Base-by-base conservation (phyloP, 1,140 invertebrate genomes). In the Caenorhabditis briggsae region DNA sequence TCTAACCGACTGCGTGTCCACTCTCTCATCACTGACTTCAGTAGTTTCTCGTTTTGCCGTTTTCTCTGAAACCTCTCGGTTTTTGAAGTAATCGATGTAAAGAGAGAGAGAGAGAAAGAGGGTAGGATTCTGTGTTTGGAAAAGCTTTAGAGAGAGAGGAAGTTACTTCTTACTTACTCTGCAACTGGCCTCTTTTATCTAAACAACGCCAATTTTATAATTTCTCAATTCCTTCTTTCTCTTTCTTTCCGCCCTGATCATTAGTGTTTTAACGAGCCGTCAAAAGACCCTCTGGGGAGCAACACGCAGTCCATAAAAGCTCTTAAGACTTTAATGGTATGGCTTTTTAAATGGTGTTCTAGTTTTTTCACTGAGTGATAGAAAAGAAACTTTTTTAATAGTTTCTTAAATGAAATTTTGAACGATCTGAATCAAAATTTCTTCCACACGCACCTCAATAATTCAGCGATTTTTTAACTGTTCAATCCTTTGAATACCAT, bases 111-210 rank as follows among this genome's bases (percentile, higher is more conserved):
- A 59, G 43, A 59, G 82, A 61, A 16, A 43, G 41, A 46, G 56
- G 23, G 33, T 46, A 46, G 25, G 56, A 53, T 61, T 64, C 59
- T 61, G 83, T 61, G 58, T 61, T 50, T 61, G 59, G 58, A 61
- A 84, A 84, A 23, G 33, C 50, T 64, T 84, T 83, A 92, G 99
- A 96, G 94, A 94, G 88, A 97, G 90, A 11, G 95, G 92, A 50
- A 95, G 89, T 92, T 98, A 98, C 92, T 96, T 65, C 25, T 64
- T 85, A 64, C 58, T 33, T 33, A 33, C 33, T 33, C 33, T 48
- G 55, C 25, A 33, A 85, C 53, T 55, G 70, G 46, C 14, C 70
- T 46, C 43, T 78, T 50, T 43, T 78, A 46, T 50, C 41, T 43
- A 50, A 23, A 33, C 33, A 33, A 33, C 33, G 33, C 33, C 33